These are phyloP conservation scores for Microcaecilia unicolor DNA, from an alignment of 2,797 vertebrate species.

Conservation along the genomic window DNA sequence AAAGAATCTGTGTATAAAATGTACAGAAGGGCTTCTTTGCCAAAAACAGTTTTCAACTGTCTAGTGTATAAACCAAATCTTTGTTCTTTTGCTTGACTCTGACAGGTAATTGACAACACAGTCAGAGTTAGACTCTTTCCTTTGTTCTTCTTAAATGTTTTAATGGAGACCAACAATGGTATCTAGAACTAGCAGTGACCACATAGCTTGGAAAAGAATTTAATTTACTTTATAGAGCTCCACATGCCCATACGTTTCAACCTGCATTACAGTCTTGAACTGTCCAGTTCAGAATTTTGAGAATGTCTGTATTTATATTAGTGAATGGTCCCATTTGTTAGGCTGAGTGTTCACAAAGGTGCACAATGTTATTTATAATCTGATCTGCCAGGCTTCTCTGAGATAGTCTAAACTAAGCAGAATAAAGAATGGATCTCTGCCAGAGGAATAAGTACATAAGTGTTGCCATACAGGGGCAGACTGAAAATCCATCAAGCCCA, in stretches of 20 bases:
- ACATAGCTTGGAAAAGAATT: no score
- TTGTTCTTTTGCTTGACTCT: not conserved
- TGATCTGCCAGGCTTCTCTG: not conserved
- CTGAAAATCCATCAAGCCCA: no score
- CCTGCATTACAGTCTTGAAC: no score
- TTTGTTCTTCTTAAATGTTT: fast-evolving
- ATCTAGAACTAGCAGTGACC: not conserved
- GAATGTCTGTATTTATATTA: not conserved
- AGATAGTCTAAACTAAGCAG: no score
- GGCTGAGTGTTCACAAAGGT: not conserved
- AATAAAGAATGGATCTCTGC: no score
- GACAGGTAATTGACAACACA: fast-evolving
- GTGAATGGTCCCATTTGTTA: not conserved
- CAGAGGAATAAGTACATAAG: no score
- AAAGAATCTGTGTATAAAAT: no score
- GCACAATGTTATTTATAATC: not conserved
- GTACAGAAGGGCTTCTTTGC: no score
- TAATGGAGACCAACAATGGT: not conserved
- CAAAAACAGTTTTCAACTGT: no score
- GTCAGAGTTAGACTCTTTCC: not conserved
- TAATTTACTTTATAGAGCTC: no score
- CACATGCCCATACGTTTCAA: no score
- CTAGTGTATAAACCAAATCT: not conserved
- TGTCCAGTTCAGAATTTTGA: not conserved
- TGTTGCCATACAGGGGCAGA: no score